Evolutionary conservation across 2,113 vertebrate genomes (phyloP).

Genomic region (Pantherophis guttatus): DNA sequence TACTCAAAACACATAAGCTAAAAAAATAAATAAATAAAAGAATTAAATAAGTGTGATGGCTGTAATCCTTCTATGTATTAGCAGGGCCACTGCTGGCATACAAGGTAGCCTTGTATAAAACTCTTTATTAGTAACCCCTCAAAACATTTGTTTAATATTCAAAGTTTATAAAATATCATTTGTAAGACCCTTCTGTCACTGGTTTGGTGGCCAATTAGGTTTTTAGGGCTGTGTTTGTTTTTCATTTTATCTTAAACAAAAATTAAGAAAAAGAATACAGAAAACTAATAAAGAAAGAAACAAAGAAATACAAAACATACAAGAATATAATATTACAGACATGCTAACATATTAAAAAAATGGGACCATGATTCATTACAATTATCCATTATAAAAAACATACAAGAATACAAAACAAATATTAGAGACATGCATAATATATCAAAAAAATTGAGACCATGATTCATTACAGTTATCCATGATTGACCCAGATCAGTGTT

Average conservation of each 20-base stretch:
- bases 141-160: background rate
- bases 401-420: background rate
- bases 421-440: background rate
- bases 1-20: background rate
- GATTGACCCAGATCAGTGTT: background rate
- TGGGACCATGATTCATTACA: background rate
- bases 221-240: background rate
- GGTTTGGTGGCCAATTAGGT: background rate
- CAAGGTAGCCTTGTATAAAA: background rate
- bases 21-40: background rate
- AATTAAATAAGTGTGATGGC: constrained; percentile 7
- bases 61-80: background rate
- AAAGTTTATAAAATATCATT: background rate
- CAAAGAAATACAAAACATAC: background rate
- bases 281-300: background rate
- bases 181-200: background rate
- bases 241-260: background rate
- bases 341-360: background rate
- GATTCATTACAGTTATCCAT: background rate
- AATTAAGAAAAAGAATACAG: background rate
- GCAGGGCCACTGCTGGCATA: background rate
- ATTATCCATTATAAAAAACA: background rate
- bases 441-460: background rate
- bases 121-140: background rate
- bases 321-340: background rate